Evolutionary conservation across 2,888 invertebrate species (phyloP).

Genomic region (Drosophila phalerata): DNA sequence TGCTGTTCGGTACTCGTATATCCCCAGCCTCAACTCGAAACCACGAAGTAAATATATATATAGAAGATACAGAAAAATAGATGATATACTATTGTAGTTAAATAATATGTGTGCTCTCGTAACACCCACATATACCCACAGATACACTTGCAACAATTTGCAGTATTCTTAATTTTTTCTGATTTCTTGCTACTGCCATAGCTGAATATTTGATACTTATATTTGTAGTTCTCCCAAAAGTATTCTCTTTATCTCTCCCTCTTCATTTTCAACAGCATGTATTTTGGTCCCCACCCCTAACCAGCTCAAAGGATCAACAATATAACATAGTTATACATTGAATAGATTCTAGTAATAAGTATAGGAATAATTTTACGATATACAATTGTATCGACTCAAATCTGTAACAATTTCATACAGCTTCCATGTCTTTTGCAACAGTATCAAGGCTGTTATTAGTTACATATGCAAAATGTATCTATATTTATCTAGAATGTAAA

Average conservation of each 20-base stretch:
- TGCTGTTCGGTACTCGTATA: slow-evolving; percentile 47
- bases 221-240: slow-evolving; percentile 42
- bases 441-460: slow-evolving; percentile 79
- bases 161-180: slow-evolving; percentile 67
- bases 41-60: slow-evolving; percentile 18
- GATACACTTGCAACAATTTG: slow-evolving; percentile 57
- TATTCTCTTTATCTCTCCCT: slow-evolving; percentile 41
- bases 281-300: background rate
- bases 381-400: slow-evolving; percentile 47
- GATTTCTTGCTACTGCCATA: slow-evolving; percentile 74
- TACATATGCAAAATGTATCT: slow-evolving; percentile 59
- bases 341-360: slow-evolving; percentile 22
- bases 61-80: slow-evolving; percentile 22
- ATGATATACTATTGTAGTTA: slow-evolving; percentile 5
- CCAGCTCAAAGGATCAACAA: slow-evolving; percentile 28
- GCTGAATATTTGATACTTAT: slow-evolving; percentile 43
- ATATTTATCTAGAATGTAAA: slow-evolving; percentile 27
- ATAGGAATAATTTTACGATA: slow-evolving; percentile 17
- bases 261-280: slow-evolving; percentile 4
- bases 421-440: slow-evolving; percentile 80
- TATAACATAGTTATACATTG: slow-evolving; percentile 45
- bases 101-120: background rate
- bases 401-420: slow-evolving; percentile 75
- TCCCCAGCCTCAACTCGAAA: slow-evolving; percentile 20
- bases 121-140: slow-evolving; percentile 22